Conservation (phyloP, 2,888 invertebrate species). For the Strigamia maritima region DNA sequence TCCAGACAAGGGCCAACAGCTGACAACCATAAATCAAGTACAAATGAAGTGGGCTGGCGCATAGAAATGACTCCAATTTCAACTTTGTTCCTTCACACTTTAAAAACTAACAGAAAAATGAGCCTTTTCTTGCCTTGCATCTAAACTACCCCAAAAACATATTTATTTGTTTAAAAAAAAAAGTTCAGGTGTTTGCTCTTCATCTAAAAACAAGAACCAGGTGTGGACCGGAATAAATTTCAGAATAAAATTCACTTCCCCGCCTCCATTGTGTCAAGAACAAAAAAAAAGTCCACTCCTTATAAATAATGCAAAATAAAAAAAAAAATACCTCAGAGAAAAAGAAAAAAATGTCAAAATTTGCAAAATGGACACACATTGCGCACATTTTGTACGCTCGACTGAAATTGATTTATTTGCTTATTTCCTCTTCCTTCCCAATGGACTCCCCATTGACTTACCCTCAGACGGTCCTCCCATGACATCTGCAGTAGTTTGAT, state of each 20-base stretch:
- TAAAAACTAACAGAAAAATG: not conserved
- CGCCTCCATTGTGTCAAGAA: not conserved
- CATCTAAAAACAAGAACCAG: constrained; percentile 15
- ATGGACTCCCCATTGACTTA: constrained; percentile 46
- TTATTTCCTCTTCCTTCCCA: constrained; percentile 20
- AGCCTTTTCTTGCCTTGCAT: not conserved
- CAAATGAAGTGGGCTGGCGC: constrained; percentile 11
- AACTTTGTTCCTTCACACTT: constrained; percentile 8
- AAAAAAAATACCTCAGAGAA: not conserved
- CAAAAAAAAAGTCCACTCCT: not conserved
- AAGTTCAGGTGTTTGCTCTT: not conserved
- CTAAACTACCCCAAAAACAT: not conserved
- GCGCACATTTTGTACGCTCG: not conserved
- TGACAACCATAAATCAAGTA: constrained; percentile 11
- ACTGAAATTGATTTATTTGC: constrained; percentile 19
- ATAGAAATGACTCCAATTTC: constrained; percentile 6
- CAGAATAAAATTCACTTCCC: not conserved
- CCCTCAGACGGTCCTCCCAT: constrained; percentile 56
- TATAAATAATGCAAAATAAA: not conserved
- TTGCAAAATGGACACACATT: not conserved
- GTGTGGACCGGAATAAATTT: constrained; percentile 11
- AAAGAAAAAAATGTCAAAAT: not conserved
- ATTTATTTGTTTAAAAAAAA: not conserved
- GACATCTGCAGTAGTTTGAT: constrained; percentile 55
- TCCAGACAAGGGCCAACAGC: constrained; percentile 23